These are phyloP conservation scores for Malaclemys terrapin DNA, from an alignment of 2,113 vertebrate species.

Conservation along the genomic window DNA sequence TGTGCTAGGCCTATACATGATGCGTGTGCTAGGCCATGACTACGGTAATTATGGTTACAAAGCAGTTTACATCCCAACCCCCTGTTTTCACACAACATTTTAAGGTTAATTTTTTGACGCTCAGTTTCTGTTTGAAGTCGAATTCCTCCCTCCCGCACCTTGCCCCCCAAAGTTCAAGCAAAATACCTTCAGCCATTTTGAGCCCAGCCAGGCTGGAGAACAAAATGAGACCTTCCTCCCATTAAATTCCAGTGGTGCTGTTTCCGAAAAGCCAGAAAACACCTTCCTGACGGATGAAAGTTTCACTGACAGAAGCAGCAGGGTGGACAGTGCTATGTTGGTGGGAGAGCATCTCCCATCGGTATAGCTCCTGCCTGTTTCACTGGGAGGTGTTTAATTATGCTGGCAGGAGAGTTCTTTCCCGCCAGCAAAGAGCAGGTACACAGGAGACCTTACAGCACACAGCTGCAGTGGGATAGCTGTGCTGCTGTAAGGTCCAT, in stretches of 20 bases:
- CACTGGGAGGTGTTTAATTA: too few species aligned
- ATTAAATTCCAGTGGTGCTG: background rate
- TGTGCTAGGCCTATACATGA: background rate
- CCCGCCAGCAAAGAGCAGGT: too few species aligned
- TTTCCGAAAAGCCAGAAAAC: constrained; percentile 1
- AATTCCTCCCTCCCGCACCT: background rate
- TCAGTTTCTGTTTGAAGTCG: background rate
- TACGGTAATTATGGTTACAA: background rate
- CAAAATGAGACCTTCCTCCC: constrained; percentile 24
- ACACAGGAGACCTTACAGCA: too few species aligned
- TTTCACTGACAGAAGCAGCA: too few species aligned
- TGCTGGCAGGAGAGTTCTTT: too few species aligned
- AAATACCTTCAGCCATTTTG: background rate
- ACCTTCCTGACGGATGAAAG: too few species aligned
- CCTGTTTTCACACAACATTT: background rate
- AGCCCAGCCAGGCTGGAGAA: background rate
- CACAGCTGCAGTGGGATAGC: too few species aligned
- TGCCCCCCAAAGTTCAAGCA: constrained; percentile 19
- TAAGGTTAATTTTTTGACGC: background rate
- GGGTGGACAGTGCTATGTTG: too few species aligned
- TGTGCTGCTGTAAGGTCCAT: too few species aligned
- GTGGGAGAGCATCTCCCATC: too few species aligned
- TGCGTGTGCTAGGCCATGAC: background rate
- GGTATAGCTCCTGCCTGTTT: too few species aligned
- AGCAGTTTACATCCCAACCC: background rate